Percentiles rank a stretch among this genome's conserved stretches.
Conservation (phyloP, 2,113 vertebrate genomes). For the Hyperopisus bebe region DNA sequence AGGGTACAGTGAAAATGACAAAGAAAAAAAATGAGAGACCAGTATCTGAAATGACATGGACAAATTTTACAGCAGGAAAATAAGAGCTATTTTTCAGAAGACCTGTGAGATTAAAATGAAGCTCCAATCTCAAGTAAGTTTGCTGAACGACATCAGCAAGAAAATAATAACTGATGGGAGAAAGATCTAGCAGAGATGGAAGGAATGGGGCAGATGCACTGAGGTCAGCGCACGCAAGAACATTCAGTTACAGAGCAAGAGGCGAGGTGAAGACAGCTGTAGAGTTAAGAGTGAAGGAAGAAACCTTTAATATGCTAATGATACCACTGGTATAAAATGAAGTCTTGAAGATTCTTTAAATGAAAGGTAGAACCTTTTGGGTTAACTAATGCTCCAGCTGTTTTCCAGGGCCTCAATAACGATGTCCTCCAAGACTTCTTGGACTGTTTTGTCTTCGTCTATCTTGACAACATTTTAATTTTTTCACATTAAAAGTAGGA, state of each 20-base stretch:
- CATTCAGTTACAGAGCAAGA: background rate
- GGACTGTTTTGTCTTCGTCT: too few relatives aligned
- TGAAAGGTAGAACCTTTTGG: background rate
- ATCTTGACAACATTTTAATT: too few relatives aligned
- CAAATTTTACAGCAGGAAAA: background rate
- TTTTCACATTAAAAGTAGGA: too few relatives aligned
- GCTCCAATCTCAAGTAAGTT: background rate
- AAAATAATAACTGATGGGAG: background rate
- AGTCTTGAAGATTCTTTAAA: background rate
- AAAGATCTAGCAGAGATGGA: background rate
- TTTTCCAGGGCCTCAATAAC: too few relatives aligned
- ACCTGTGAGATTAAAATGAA: background rate
- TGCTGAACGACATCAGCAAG: background rate
- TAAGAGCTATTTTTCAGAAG: background rate
- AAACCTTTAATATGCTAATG: background rate
- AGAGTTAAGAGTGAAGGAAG: background rate
- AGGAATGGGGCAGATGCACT: background rate
- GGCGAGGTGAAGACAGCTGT: background rate
- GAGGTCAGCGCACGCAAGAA: background rate
- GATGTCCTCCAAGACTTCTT: too few relatives aligned
- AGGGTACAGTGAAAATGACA: background rate
- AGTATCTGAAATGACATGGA: background rate
- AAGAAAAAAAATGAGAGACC: background rate
- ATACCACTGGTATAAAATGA: background rate
- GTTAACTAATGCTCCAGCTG: too few relatives aligned